Evolutionary conservation across 1,140 invertebrate species (phyloP), one percentile per base, ranked within the genome.

Genomic region (Neodiprion virginianus): DNA sequence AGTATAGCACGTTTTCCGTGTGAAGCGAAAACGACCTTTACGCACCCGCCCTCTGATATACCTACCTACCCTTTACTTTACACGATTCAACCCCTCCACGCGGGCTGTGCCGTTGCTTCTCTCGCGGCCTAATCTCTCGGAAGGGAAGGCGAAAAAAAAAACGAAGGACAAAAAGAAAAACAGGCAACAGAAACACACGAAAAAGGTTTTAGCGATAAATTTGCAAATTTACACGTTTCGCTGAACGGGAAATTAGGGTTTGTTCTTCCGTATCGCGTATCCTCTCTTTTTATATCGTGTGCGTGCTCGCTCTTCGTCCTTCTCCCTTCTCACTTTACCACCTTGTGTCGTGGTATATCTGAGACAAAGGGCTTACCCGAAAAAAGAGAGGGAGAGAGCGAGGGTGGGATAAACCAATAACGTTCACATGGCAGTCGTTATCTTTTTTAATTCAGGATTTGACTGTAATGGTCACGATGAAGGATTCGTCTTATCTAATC

Each of bases 221-320:
- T 40, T 40, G 53, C 53, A n/a, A 61, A 61, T 61, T 61, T 61
- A 61, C 11, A 61, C 53, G n/a, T 61, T 61, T 61, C 53, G 53
- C n/a, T 9, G 53, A 61, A 61, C 53, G 53, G 53, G n/a, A 61
- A 61, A 61, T 61, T 61, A 61, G 53, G 53, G 53, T 61, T 61
- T 61, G 53, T 61, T 61, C 11, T 61, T 61, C 53, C 53, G 53
- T 61, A 61, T 61, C 53, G 11, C n/a, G n/a, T 61, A 61, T 61
- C 53, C n/a, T 61, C n/a, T 61, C 11, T 61, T 17, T 61, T 61
- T 61, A 14, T 61, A 12, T 61, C 53, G 7, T 3, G 11, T 8
- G 11, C 28, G 28, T 40, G 28, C 28, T 40, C 28, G 28, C 28
- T 5, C 28, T 61, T 61, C 11, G 5, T 14, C n/a, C 53, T 61